A percentile compares a stretch with the other conserved stretches of the same genome.
Conservation (phyloP, 2,797 vertebrate species). For the Sebastes goodei region DNA sequence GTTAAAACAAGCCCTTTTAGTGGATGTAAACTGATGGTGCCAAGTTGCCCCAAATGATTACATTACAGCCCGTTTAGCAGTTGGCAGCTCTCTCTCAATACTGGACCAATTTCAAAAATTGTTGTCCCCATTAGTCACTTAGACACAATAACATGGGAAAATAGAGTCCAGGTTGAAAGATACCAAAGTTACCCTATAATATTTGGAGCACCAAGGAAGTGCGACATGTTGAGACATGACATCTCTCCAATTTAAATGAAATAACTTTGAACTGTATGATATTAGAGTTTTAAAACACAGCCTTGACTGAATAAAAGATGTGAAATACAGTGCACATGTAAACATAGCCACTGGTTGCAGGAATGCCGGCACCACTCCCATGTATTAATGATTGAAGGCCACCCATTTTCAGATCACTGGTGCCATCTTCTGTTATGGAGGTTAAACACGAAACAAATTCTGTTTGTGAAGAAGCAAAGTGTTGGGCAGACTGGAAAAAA, state of each 20-base stretch:
- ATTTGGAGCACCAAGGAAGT: neutral
- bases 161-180: too few species aligned
- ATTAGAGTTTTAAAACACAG: neutral
- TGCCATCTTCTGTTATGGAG: constrained; percentile 20
- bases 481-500: neutral
- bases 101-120: too few species aligned
- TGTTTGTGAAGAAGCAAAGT: neutral
- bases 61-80: too few species aligned
- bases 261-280: neutral
- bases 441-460: neutral
- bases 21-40: too few species aligned
- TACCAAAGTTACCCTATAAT: neutral
- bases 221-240: neutral
- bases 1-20: too few species aligned
- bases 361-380: neutral
- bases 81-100: too few species aligned
- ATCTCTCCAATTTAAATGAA: neutral
- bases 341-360: constrained; percentile 32
- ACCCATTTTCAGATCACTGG: constrained; percentile 20
- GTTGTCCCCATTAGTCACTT: too few species aligned
- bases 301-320: neutral
- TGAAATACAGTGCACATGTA: neutral
- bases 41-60: too few species aligned
- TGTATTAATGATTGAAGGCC: neutral
- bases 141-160: too few species aligned